Conservation (phyloP, 2,113 vertebrate genomes). For the Dasyprocta punctata region DNA sequence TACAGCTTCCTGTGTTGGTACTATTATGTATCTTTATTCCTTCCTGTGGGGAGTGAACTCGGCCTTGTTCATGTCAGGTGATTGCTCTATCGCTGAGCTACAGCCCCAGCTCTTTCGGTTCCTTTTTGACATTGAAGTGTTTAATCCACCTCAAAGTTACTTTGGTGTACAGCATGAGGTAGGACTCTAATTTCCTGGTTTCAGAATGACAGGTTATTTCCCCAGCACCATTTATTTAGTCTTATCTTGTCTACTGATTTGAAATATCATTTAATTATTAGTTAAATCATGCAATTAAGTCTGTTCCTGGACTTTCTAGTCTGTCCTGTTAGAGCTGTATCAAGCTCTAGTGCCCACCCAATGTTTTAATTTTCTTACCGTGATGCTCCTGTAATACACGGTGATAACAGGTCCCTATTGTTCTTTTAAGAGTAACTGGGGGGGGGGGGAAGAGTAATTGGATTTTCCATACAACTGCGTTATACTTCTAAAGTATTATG, state of each 20-base stretch:
- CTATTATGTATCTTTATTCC: too few species aligned
- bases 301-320: not conserved
- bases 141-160: not conserved
- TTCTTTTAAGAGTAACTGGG: not conserved
- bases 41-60: too few species aligned
- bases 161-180: not conserved
- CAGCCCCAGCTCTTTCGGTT: not conserved
- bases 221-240: not conserved
- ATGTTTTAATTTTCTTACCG: not conserved
- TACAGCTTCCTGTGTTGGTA: not conserved
- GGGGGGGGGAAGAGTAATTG: not conserved
- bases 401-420: not conserved
- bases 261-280: not conserved
- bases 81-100: too few species aligned
- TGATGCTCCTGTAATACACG: not conserved
- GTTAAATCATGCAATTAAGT: not conserved
- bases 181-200: not conserved
- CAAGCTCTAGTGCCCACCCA: not conserved
- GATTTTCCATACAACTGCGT: not conserved
- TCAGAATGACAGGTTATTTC: not conserved
- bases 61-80: too few species aligned
- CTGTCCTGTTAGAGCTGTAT: not conserved
- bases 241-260: not conserved
- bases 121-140: not conserved
- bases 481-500: not conserved